Evolutionary conservation across 2,113 vertebrate genomes (phyloP), one percentile per base, ranked within the genome.

Genomic region (Gadus chalcogrammus): DNA sequence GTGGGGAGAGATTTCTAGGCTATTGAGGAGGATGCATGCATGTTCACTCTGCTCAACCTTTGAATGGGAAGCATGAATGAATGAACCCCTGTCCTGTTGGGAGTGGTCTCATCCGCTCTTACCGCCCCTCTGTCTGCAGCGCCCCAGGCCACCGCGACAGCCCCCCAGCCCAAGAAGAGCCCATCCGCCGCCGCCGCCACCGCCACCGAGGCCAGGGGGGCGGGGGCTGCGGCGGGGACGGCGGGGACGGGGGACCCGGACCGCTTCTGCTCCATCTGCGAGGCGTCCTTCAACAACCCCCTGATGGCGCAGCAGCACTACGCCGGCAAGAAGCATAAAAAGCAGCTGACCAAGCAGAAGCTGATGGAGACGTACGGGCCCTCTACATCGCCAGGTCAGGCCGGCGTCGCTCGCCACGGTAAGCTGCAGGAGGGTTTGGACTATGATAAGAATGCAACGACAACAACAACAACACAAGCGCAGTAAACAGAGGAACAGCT

Each of bases 261-360:
- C 86, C 94, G 95, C 74, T 98, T 96, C 88, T 99, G 97, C 90
- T 92, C 90, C 83, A 94, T 96, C 83, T 99, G 97, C 88, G 94
- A 96, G 27, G 96, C 96, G 17, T 94, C 94, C n/a, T 98, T 99
- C 89, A 98, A 98, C 86, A 97, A 99, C 75, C 96, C 96, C 0
- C 90, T 92, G 60, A 98, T 99, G 95, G 96, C 97, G 80, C 93
- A 96, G 70, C 97, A 99, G 76, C 97, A 99, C 87, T 99, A 99
- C 0, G 90, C 87, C 53, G 97, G 97, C 90, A 99, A 97, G 91
- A 99, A 95, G 86, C 97, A 99, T 79, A 92, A 93, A 83, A 98
- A 98, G 78, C 96, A 95, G 72, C 92, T 97, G 88, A 97, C 95
- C 70, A 97, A 97, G 89, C 90, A 92, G 84, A 97, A 96, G 78